Evolutionary conservation across 2,113 vertebrate species (phyloP).

Genomic region (Empidonax traillii): DNA sequence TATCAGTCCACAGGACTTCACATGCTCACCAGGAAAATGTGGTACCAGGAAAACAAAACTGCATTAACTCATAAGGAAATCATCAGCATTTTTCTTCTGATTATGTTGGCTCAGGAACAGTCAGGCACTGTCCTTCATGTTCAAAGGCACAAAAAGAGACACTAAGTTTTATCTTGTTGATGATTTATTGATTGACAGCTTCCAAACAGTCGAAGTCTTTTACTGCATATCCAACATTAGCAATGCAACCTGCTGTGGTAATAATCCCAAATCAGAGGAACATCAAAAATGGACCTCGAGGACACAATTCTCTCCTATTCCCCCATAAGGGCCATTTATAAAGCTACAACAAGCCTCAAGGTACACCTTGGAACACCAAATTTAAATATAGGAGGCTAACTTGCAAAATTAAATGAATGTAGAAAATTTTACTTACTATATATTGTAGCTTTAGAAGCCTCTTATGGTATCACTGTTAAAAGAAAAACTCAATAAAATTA

Average conservation of each 20-base stretch:
- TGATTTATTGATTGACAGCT: slow-evolving; percentile 23
- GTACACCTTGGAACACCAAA: not conserved
- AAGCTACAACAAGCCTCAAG: slow-evolving; percentile 1
- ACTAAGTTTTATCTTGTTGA: not conserved
- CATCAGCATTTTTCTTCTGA: not conserved
- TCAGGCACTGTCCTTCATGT: not conserved
- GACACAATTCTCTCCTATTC: not conserved
- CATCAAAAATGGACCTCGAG: not conserved
- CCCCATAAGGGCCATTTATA: not conserved
- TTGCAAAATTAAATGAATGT: not conserved
- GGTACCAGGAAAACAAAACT: not conserved
- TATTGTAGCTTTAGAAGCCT: not conserved
- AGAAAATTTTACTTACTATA: not conserved
- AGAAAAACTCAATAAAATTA: not conserved
- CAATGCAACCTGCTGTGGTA: not conserved
- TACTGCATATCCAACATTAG: not conserved
- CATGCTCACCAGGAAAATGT: not conserved
- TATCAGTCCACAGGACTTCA: not conserved
- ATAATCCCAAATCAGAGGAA: slow-evolving; percentile 6
- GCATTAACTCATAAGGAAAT: not conserved
- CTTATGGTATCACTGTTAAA: not conserved
- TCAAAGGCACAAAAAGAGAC: not conserved
- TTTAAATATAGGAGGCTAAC: not conserved
- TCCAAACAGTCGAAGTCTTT: not conserved
- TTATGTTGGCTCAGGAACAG: not conserved